Evolutionary conservation across 2,113 vertebrate species (phyloP), one percentile per base, ranked within the genome.

Genomic region (Copsychus sechellarum): DNA sequence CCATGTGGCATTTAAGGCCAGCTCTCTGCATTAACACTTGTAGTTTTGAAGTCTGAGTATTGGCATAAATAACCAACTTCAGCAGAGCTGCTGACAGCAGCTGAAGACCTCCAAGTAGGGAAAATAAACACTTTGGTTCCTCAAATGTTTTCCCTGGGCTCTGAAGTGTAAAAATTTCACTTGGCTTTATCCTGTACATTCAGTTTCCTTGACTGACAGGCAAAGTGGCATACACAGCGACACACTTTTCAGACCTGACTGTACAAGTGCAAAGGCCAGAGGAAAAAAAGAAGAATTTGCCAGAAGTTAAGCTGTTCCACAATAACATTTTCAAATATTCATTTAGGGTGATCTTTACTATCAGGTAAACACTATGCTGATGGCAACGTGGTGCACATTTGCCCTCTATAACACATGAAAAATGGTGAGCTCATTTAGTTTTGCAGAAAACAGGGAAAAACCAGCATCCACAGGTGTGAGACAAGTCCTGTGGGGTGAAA

Each of bases 391-490:
- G 71, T 12, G 6, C 9, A 12, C 3, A 1, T 33, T 87, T 92
- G 58, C 53, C 47, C 64, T 34, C 54, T 40, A 0, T 8, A 72
- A 64, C 61, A 50, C 15, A 19, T 7, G 14, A n/a, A 51, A 85
- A 70, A 84, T 6, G 6, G 25, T n/a, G 56, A 25, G 36, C 34
- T 80, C 31, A 24, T 8, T 74, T 34, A 60, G 28, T 78, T 90
- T 72, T 78, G 38, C 58, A 88, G 56, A 47, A 73, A 83, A 45
- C 9, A 24, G 21, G 56, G 15, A 2, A 64, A 66, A 82, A 38
- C 1, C 28, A 43, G 31, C 5, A 2, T 8, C 43, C 29, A 33
- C 5, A 51, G 16, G 29, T 18, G n/a, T 0, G 2, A 71, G 28
- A 42, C 14, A 45, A 33, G 28, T 67, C 26, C 19, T 29, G 43